Evolutionary conservation across 2,113 vertebrate genomes (phyloP).

Genomic region (Plecturocebus donacophilus): DNA sequence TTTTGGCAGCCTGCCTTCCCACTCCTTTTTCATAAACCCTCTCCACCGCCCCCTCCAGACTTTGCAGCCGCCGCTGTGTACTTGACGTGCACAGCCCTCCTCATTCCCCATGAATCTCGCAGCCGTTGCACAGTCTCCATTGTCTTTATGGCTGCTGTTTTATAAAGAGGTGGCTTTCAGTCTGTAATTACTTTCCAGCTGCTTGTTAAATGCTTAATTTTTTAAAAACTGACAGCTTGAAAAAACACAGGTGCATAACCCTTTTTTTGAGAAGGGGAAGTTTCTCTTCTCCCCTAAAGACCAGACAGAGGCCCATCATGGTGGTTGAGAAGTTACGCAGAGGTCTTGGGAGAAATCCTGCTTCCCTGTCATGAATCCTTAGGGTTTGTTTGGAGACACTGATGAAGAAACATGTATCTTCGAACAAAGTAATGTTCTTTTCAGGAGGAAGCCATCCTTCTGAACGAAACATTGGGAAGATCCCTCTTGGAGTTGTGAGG

Average conservation of each 20-base stretch:
- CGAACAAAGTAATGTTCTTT: background rate
- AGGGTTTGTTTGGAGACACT: background rate
- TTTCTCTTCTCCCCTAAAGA: background rate
- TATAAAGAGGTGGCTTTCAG: background rate
- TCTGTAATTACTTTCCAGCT: background rate
- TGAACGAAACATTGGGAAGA: background rate
- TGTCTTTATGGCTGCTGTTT: background rate
- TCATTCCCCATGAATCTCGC: background rate
- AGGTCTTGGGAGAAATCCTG: background rate
- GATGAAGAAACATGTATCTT: background rate
- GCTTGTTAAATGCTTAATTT: background rate
- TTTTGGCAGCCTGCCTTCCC: conserved; percentile 48
- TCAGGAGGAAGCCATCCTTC: background rate
- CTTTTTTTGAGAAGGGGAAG: background rate
- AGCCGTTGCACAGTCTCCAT: too few relatives aligned
- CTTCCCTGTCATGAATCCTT: background rate
- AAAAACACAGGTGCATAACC: background rate
- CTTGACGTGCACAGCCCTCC: background rate
- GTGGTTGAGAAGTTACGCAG: background rate
- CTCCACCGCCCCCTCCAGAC: background rate
- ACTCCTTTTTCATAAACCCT: conserved; percentile 49
- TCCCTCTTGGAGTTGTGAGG: background rate
- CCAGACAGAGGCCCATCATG: background rate
- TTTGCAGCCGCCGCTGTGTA: background rate
- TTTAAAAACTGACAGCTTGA: background rate